phyloP scores from a whole-genome alignment of 2,113 vertebrate species.

The Chascanopsetta lugubris region DNA sequence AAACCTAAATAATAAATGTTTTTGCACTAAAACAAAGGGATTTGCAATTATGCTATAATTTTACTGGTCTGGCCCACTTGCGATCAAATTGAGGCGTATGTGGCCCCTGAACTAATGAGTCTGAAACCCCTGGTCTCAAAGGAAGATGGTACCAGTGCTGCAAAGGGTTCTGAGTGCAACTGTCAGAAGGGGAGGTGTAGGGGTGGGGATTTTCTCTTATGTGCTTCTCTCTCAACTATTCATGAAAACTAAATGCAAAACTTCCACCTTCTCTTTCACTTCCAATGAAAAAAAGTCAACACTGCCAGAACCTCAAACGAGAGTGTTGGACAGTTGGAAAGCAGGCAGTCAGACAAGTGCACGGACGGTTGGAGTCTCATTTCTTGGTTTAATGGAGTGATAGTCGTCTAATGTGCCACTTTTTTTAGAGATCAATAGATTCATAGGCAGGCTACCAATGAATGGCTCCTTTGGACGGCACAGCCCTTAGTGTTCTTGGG shows the following conservation, averaged over 20 bases:
- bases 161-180: conserved; percentile 6
- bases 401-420: conserved; percentile 42
- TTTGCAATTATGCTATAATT: too few relatives aligned
- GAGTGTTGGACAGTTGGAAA: conserved; percentile 1
- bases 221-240: conserved; percentile 6
- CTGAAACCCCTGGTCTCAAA: too few relatives aligned
- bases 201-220: background rate
- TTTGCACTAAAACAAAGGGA: too few relatives aligned
- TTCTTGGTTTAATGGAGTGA: conserved; percentile 43
- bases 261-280: background rate
- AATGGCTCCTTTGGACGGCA: conserved; percentile 56
- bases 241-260: conserved; percentile 11
- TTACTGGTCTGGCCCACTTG: too few relatives aligned
- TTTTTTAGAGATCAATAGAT: conserved; percentile 50
- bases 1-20: too few relatives aligned
- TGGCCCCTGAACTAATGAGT: too few relatives aligned
- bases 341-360: conserved; percentile 26
- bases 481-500: conserved; percentile 42
- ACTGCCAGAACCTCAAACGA: conserved; percentile 7
- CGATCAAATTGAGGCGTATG: too few relatives aligned
- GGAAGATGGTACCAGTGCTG: background rate
- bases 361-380: conserved; percentile 26
- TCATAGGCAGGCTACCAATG: conserved; percentile 60
- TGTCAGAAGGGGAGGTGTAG: background rate
- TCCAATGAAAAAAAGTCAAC: background rate